phyloP scores from a whole-genome alignment of 2,888 invertebrate genomes.

The Microplitis deprimator region DNA sequence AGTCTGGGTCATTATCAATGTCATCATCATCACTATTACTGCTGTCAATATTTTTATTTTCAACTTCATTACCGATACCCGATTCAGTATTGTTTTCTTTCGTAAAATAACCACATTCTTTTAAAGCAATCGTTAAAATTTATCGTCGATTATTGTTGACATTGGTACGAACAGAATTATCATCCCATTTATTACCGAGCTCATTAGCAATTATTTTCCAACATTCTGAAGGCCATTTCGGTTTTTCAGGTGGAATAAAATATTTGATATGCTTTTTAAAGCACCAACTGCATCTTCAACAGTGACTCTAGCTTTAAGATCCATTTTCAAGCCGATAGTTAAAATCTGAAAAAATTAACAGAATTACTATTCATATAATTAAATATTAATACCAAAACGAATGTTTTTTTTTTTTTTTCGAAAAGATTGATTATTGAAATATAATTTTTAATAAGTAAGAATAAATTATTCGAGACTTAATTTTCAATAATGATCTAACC shows the following conservation, averaged over 20 bases:
- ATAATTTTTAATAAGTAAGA: neutral
- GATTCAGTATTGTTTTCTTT: neutral
- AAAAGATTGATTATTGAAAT: neutral
- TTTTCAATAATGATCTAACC: neutral
- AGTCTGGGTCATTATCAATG: neutral
- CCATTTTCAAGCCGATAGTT: neutral
- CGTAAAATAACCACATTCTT: slow-evolving; percentile 1
- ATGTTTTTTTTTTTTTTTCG: neutral
- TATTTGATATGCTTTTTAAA: slow-evolving; percentile 12
- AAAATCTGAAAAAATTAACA: neutral
- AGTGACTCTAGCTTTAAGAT: neutral
- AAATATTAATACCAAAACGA: neutral
- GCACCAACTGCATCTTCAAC: neutral
- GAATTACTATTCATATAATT: neutral
- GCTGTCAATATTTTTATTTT: neutral
- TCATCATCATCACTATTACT: slow-evolving; percentile 8
- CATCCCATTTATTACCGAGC: neutral
- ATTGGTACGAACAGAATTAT: slow-evolving; percentile 1
- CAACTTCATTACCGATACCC: neutral
- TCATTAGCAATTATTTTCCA: neutral
- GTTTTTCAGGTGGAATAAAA: slow-evolving; percentile 3
- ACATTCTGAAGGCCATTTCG: neutral
- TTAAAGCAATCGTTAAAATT: neutral
- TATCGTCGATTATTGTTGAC: neutral
- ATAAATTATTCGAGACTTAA: neutral